These are phyloP conservation scores for Phasianus colchicus DNA, from an alignment of 2,113 vertebrate genomes.

Conservation along the genomic window DNA sequence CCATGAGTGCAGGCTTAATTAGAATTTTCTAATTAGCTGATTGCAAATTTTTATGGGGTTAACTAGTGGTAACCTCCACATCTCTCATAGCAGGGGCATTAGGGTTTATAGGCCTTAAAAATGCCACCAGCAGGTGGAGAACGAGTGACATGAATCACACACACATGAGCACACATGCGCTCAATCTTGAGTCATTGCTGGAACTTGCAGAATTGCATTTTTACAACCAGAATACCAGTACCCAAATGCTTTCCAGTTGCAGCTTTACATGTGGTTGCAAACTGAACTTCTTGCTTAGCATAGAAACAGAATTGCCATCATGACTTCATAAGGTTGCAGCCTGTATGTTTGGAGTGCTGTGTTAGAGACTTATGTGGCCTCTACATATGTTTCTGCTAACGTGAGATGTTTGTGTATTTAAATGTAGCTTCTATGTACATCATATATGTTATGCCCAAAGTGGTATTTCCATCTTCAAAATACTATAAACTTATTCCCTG, in stretches of 20 bases:
- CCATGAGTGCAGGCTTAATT: not conserved
- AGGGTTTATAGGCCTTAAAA: constrained; percentile 21
- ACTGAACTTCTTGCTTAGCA: not conserved
- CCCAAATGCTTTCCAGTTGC: not conserved
- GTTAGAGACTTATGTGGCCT: not conserved
- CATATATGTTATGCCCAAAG: not conserved
- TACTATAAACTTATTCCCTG: not conserved
- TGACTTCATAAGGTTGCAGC: not conserved
- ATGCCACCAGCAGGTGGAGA: constrained; percentile 48
- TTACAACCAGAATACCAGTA: not conserved
- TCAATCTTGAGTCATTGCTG: not conserved
- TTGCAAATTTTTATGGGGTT: constrained; percentile 22
- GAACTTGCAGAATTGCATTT: not conserved
- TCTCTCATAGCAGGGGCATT: not conserved
- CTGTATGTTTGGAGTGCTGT: not conserved
- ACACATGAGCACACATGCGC: not conserved
- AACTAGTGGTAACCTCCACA: not conserved
- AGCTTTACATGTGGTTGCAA: not conserved
- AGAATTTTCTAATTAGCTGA: constrained; percentile 36
- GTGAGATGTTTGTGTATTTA: not conserved
- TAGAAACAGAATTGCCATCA: not conserved
- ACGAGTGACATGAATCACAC: not conserved
- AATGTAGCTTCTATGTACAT: not conserved
- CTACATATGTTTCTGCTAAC: not conserved
- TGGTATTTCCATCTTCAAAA: not conserved